Evolutionary conservation across 2,113 vertebrate species (phyloP).

Genomic region (Ivindomyrus marchei): DNA sequence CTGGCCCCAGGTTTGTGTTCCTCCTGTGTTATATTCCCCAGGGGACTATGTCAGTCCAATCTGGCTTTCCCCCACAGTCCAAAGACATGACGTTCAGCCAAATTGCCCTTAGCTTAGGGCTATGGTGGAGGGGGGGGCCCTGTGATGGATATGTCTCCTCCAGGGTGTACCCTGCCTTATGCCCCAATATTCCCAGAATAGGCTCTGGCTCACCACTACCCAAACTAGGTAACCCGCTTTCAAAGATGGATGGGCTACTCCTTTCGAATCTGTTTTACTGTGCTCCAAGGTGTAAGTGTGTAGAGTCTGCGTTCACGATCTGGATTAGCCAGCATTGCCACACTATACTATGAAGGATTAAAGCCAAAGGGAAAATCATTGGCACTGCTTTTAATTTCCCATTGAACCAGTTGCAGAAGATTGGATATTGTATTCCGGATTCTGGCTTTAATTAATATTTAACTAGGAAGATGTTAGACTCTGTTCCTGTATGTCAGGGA

Average conservation of each 20-base stretch:
- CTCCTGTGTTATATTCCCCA: not conserved
- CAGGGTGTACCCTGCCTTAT: not conserved
- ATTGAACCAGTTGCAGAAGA: slow-evolving; percentile 42
- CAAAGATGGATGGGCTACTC: slow-evolving; percentile 35
- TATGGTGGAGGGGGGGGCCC: not conserved
- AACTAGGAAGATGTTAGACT: slow-evolving; percentile 43
- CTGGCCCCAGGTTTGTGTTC: not conserved
- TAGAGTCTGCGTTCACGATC: slow-evolving; percentile 54
- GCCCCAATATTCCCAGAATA: slow-evolving; percentile 1
- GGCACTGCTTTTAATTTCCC: slow-evolving; percentile 26
- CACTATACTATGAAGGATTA: slow-evolving; percentile 51
- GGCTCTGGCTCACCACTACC: not conserved
- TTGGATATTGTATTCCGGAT: slow-evolving; percentile 18
- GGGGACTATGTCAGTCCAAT: not conserved
- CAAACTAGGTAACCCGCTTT: not conserved
- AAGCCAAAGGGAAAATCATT: slow-evolving; percentile 38
- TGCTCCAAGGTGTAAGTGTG: slow-evolving; percentile 52
- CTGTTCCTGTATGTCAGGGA: slow-evolving; percentile 23
- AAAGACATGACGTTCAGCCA: not conserved
- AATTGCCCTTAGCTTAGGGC: not conserved
- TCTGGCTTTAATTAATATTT: slow-evolving; percentile 34
- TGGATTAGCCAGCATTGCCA: slow-evolving; percentile 55
- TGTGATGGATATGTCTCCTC: not conserved
- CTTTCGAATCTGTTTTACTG: slow-evolving; percentile 51
- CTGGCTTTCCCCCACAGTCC: not conserved